Evolutionary conservation across 2,797 vertebrate genomes (phyloP).

Genomic region (Melanotaenia boesemani): DNA sequence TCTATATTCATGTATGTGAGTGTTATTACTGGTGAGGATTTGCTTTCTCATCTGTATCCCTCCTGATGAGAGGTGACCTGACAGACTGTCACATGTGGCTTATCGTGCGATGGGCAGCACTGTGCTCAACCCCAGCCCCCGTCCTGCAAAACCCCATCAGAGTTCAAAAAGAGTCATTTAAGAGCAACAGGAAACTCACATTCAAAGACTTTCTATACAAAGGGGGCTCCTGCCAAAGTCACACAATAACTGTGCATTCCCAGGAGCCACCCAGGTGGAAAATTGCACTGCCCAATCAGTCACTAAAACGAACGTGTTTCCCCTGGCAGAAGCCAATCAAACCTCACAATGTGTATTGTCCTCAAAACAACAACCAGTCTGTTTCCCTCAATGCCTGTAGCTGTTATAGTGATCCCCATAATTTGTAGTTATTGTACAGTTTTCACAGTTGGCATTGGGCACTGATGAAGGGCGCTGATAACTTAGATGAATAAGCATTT

Average conservation of each 20-base stretch:
- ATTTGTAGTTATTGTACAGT: slow-evolving; percentile 69
- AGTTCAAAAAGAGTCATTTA: slow-evolving; percentile 50
- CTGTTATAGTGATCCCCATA: slow-evolving; percentile 68
- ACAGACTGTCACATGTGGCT: slow-evolving; percentile 80
- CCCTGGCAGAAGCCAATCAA: slow-evolving; percentile 56
- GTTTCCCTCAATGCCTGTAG: slow-evolving; percentile 63
- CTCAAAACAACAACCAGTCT: slow-evolving; percentile 68
- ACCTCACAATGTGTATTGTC: slow-evolving; percentile 41
- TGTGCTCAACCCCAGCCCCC: slow-evolving; percentile 32
- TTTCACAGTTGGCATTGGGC: slow-evolving; percentile 58
- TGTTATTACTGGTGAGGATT: slow-evolving; percentile 43
- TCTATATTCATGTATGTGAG: slow-evolving; percentile 8
- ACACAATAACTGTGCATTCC: slow-evolving; percentile 55
- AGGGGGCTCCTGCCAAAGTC: slow-evolving; percentile 48
- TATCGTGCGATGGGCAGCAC: slow-evolving; percentile 48
- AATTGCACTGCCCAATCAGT: slow-evolving; percentile 80
- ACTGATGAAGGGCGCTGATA: slow-evolving; percentile 46
- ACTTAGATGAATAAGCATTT: slow-evolving; percentile 41
- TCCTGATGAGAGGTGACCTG: slow-evolving; percentile 78
- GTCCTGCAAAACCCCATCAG: slow-evolving; percentile 53
- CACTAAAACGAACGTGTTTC: slow-evolving; percentile 64
- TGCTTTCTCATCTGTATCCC: slow-evolving; percentile 57
- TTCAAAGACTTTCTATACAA: slow-evolving; percentile 48
- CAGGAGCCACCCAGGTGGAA: slow-evolving; percentile 73
- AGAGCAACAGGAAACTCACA: slow-evolving; percentile 43